phyloP scores from a whole-genome alignment of 2,113 vertebrate genomes.

The Ciconia stormi region DNA sequence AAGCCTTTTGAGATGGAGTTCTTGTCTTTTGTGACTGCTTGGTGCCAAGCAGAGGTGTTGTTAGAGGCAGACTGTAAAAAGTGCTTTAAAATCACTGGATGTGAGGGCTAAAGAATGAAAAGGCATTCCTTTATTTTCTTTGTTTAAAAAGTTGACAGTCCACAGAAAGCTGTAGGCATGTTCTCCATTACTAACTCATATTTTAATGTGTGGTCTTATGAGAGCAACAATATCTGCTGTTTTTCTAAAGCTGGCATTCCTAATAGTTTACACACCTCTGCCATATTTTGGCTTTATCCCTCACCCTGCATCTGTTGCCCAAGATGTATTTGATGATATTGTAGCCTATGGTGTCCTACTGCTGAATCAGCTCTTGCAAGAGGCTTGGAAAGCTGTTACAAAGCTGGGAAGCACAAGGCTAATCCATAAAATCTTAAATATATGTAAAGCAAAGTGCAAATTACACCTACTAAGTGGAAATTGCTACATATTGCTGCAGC shows the following conservation, averaged over 20 bases:
- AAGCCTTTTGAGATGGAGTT: background rate
- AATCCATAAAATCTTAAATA: conserved; percentile 15
- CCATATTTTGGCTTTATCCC: too few species aligned
- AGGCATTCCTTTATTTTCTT: background rate
- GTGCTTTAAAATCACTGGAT: background rate
- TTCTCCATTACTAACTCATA: background rate
- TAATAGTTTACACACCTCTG: background rate
- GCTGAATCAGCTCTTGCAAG: conserved; percentile 24
- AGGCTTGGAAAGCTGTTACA: background rate
- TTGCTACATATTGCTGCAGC: background rate
- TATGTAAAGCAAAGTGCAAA: conserved; percentile 28
- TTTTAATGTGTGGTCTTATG: background rate
- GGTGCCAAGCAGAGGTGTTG: background rate
- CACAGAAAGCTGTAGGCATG: background rate
- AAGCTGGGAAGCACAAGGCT: conserved; percentile 4
- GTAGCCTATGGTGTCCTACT: background rate
- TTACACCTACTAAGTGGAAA: conserved; percentile 22
- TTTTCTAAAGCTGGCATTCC: background rate
- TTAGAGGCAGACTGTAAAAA: background rate
- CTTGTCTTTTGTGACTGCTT: background rate
- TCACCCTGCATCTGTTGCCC: background rate
- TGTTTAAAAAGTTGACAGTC: background rate
- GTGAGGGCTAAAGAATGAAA: background rate
- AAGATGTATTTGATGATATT: background rate
- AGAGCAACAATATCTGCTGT: background rate